phyloP scores from a whole-genome alignment of 2,113 vertebrate genomes.

The Chunga burmeisteri region DNA sequence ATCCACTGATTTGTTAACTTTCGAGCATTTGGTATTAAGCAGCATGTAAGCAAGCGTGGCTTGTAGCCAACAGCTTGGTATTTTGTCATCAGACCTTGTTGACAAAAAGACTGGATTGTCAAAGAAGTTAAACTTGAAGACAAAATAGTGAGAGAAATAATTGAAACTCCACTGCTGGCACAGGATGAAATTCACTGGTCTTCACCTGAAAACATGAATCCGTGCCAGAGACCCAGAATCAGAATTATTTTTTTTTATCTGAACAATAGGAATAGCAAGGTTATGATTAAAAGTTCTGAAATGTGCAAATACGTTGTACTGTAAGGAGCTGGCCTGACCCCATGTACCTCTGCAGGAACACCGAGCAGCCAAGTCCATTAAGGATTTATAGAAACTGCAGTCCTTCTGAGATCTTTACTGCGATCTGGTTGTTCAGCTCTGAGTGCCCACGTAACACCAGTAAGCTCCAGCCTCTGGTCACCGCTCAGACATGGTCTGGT shows the following conservation, averaged over 20 bases:
- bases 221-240: not conserved
- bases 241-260: not conserved
- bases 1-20: not conserved
- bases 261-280: not conserved
- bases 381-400: not conserved
- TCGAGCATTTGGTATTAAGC: not conserved
- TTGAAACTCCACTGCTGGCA: not conserved
- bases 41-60: not conserved
- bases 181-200: not conserved
- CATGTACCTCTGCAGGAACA: not conserved
- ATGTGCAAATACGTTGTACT: fast-evolving
- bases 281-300: not conserved
- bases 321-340: not conserved
- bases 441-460: not conserved
- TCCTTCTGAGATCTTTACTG: not conserved
- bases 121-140: not conserved
- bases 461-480: not conserved
- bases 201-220: not conserved
- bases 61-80: not conserved
- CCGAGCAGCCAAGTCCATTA: not conserved
- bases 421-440: not conserved
- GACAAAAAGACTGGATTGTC: not conserved
- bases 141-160: not conserved
- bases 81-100: not conserved
- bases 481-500: not conserved